A percentile compares a stretch with the other conserved stretches of the same genome.
Conservation (phyloP, 1,140 invertebrate species). For the Laodelphax striatellus region DNA sequence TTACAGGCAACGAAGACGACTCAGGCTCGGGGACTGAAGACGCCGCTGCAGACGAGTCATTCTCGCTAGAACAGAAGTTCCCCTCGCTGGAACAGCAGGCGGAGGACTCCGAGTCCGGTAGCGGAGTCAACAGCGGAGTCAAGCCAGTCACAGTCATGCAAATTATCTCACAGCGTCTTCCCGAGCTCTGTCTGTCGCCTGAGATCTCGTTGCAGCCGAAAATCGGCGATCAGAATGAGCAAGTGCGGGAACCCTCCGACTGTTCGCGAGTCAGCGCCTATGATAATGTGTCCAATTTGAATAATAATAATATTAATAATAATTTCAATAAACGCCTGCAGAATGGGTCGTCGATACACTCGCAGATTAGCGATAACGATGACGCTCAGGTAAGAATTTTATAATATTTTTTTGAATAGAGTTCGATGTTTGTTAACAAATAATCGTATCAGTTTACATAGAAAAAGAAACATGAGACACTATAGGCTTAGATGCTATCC, state of each 20-base stretch:
- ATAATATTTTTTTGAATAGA: too few species aligned
- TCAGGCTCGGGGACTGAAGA: conserved; percentile 37
- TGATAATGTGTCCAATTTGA: conserved; percentile 15
- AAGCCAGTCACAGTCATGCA: conserved; percentile 52
- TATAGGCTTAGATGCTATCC: too few species aligned
- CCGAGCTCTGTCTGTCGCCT: conserved; percentile 20
- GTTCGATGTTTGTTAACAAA: too few species aligned
- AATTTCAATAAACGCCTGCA: background rate
- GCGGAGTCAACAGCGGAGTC: conserved; percentile 34
- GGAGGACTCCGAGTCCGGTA: conserved; percentile 30
- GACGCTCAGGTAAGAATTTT: conserved; percentile 25
- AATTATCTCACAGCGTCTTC: conserved; percentile 53
- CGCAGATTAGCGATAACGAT: conserved; percentile 24
- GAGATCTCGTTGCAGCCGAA: conserved; percentile 13
- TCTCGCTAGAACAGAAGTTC: conserved; percentile 34
- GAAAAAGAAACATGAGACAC: too few species aligned
- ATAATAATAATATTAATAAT: background rate
- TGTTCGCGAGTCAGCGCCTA: conserved; percentile 20
- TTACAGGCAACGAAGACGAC: conserved; percentile 35
- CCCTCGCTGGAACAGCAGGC: conserved; percentile 29
- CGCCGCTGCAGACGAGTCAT: conserved; percentile 33
- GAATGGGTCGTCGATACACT: conserved; percentile 17
- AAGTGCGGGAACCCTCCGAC: background rate
- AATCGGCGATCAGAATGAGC: conserved; percentile 6
- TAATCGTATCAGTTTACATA: too few species aligned